Base-by-base conservation (phyloP, 2,888 invertebrate species). In the Exocentrus adspersus region DNA sequence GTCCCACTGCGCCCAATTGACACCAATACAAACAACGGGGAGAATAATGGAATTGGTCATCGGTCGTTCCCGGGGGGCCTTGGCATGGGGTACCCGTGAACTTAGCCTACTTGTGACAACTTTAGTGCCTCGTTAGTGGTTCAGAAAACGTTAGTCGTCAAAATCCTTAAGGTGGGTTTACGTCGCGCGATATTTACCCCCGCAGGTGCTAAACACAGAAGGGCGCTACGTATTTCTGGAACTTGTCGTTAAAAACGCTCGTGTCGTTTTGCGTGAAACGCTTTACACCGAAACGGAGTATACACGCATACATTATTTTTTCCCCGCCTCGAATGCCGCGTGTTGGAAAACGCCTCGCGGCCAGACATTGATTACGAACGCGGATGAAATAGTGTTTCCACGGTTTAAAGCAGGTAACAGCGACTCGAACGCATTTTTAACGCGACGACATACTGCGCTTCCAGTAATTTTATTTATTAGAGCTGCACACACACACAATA, bases 1-100 rank as follows among this genome's bases (percentile, higher is more conserved):
- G 19, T 12, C 53, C 37, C 53, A 46, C 60, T 32, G 60, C 21
- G 60, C 32, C 45, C 42, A 53, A 60, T 60, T 51, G 52, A 52
- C 51, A 42, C 42, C 28, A 50, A 50, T 19, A 30, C 42, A 42
- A 37, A 43, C 43, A 43, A 30, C 6, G 28, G 37, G 20, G 42
- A 54, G 43, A 43, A 43, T 54, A 10, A 3, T n/a, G 37, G 37
- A 12, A 37, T n/a, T 37, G 37, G 14, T 37, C 5, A 37, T 37
- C 14, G 6, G n/a, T 37, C 14, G 6, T 37, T 5, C 32, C 28
- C n/a, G 2, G 9, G 5, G n/a, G 37, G 10, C 37, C n/a, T 37
- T 14, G 37, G 5, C n/a, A 37, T 12, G 2, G 10, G 10, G n/a
- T 37, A 37, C n/a, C n/a, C n/a, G n/a, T n/a, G n/a, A n/a, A n/a